Conservation (phyloP, 1,140 invertebrate genomes). For the Gonioctena quinquepunctata region DNA sequence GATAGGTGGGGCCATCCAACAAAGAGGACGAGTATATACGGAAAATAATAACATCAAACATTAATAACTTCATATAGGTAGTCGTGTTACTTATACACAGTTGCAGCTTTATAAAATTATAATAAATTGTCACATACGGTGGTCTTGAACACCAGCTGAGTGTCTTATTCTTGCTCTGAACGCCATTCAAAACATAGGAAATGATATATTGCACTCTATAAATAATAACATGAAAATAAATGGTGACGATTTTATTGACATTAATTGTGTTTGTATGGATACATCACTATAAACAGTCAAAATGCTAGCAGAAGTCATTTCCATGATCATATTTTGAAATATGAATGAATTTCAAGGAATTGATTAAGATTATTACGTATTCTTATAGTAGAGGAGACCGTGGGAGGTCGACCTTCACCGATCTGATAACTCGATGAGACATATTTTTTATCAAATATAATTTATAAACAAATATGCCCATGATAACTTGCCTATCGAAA, state of each 20-base stretch:
- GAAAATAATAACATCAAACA: slow-evolving; percentile 51
- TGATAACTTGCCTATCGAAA: too few relatives aligned
- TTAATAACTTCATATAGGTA: slow-evolving; percentile 51
- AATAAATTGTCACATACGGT: slow-evolving; percentile 53
- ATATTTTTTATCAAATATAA: too few relatives aligned
- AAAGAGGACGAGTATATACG: slow-evolving; percentile 24
- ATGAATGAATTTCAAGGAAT: too few relatives aligned
- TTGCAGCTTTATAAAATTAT: slow-evolving; percentile 52
- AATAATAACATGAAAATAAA: slow-evolving; percentile 38
- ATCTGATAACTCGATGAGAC: too few relatives aligned
- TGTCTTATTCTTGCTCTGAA: slow-evolving; percentile 37
- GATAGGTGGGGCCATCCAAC: slow-evolving; percentile 21
- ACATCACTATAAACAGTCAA: too few relatives aligned
- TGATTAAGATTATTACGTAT: too few relatives aligned
- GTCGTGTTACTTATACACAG: slow-evolving; percentile 35
- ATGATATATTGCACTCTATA: slow-evolving; percentile 38
- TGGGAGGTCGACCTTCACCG: too few relatives aligned
- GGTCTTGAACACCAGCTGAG: slow-evolving; percentile 44
- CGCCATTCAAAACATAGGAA: slow-evolving; percentile 43
- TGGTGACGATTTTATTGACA: slow-evolving; percentile 49
- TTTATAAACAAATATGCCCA: too few relatives aligned
- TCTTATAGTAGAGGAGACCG: too few relatives aligned
- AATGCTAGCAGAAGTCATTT: too few relatives aligned
- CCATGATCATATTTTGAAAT: too few relatives aligned
- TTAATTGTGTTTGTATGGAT: too few relatives aligned